Evolutionary conservation across 2,113 vertebrate species (phyloP).

Genomic region (Sminthopsis crassicaudata): DNA sequence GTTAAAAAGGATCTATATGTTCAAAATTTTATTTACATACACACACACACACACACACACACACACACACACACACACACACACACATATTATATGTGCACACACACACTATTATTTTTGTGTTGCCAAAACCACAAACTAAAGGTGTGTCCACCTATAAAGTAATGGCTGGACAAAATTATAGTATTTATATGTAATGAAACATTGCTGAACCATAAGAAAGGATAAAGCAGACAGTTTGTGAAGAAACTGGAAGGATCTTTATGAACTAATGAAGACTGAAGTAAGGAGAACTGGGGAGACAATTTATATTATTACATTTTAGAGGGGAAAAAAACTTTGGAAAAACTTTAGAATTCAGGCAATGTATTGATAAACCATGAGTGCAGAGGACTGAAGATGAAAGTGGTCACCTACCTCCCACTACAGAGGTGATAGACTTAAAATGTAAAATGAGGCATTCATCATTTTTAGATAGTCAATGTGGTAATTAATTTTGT

Average conservation of each 20-base stretch:
- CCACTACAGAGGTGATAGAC: neutral
- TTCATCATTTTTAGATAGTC: neutral
- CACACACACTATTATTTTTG: neutral
- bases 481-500: neutral
- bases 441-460: neutral
- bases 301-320: neutral
- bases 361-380: neutral
- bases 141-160: neutral
- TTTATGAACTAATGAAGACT: neutral
- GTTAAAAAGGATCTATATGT: neutral
- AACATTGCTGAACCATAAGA: neutral
- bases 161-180: neutral
- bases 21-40: neutral
- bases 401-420: neutral
- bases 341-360: neutral
- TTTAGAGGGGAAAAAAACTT: neutral
- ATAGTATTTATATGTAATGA: neutral
- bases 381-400: neutral
- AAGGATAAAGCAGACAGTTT: neutral
- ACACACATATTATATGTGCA: too few species aligned
- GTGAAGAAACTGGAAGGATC: neutral
- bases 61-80: too few species aligned
- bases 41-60: neutral
- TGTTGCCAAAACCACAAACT: neutral
- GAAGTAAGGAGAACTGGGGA: neutral